Percentiles rank a stretch among this genome's conserved stretches.
These are phyloP conservation scores for Maconellicoccus hirsutus DNA, from an alignment of 1,140 invertebrate genomes.

Conservation along the genomic window DNA sequence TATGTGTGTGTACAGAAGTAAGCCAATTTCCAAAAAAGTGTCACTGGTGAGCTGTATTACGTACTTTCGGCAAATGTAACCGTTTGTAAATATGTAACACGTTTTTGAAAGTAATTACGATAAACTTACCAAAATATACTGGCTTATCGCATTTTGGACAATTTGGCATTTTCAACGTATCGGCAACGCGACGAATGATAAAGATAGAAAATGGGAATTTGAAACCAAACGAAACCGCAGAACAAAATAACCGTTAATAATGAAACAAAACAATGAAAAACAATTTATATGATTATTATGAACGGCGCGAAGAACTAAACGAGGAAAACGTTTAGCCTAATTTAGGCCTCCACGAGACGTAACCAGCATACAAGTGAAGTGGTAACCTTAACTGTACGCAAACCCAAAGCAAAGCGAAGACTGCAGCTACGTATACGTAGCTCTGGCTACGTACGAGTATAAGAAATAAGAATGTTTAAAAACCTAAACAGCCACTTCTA, in stretches of 20 bases:
- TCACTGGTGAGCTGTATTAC: too few relatives aligned
- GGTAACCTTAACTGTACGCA: constrained; percentile 18
- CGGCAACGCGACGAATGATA: too few relatives aligned
- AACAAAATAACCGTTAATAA: too few relatives aligned
- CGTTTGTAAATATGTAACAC: not conserved
- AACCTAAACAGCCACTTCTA: constrained; percentile 17
- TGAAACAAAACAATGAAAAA: too few relatives aligned
- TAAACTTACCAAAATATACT: constrained; percentile 63
- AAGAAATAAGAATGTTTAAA: not conserved
- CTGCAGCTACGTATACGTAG: too few relatives aligned
- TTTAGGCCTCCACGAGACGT: constrained; percentile 8
- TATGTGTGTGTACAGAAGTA: too few relatives aligned
- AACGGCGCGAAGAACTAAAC: not conserved
- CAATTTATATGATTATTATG: not conserved
- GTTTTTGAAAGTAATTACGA: not conserved
- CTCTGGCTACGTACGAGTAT: too few relatives aligned
- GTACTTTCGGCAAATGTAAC: not conserved
- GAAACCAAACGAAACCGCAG: too few relatives aligned
- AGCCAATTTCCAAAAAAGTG: too few relatives aligned
- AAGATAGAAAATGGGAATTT: too few relatives aligned
- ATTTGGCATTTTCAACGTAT: constrained; percentile 61
- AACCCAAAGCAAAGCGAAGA: too few relatives aligned
- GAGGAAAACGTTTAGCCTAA: not conserved
- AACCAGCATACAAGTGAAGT: constrained; percentile 10
- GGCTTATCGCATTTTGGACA: constrained; percentile 78